Percentiles rank a stretch among this genome's conserved stretches.
These are phyloP conservation scores for Crepidodera aurea DNA, from an alignment of 2,888 invertebrate species.

Conservation along the genomic window DNA sequence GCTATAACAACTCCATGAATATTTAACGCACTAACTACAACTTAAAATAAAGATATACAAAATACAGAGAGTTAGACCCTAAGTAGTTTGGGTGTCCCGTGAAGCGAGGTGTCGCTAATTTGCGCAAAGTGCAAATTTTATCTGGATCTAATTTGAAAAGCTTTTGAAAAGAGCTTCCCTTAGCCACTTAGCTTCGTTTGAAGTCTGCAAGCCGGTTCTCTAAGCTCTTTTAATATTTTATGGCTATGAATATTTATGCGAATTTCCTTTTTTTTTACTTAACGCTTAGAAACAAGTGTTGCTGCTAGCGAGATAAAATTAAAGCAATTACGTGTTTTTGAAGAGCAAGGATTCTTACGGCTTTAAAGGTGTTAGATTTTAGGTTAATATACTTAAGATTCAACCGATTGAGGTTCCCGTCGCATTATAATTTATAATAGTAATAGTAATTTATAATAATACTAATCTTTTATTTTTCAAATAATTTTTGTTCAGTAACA, in stretches of 20 bases:
- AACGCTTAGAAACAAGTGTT: constrained; percentile 30
- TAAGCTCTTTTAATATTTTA: constrained; percentile 59
- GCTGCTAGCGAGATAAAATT: background rate
- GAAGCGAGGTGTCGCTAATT: constrained; percentile 57
- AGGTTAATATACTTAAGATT: too few relatives aligned
- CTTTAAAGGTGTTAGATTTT: too few relatives aligned
- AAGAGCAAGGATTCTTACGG: too few relatives aligned
- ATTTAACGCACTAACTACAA: constrained; percentile 20
- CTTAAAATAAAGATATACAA: constrained; percentile 22
- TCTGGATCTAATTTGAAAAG: constrained; percentile 53
- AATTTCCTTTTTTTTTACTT: constrained; percentile 42
- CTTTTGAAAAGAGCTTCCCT: constrained; percentile 50
- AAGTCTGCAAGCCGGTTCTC: constrained; percentile 52
- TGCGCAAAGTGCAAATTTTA: constrained; percentile 58
- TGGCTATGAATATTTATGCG: constrained; percentile 57
- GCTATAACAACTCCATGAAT: constrained; percentile 14
- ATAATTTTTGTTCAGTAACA: too few relatives aligned
- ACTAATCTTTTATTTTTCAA: too few relatives aligned
- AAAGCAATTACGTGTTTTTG: background rate
- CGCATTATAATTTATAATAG: too few relatives aligned
- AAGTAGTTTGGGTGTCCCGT: constrained; percentile 37
- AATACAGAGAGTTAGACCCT: constrained; percentile 2
- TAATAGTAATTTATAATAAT: too few relatives aligned
- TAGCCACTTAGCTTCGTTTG: constrained; percentile 59
- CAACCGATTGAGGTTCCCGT: too few relatives aligned